Percentiles rank a stretch among this genome's conserved stretches.
phyloP scores from a whole-genome alignment of 2,797 vertebrate genomes.

The Bradypodion ventrale region DNA sequence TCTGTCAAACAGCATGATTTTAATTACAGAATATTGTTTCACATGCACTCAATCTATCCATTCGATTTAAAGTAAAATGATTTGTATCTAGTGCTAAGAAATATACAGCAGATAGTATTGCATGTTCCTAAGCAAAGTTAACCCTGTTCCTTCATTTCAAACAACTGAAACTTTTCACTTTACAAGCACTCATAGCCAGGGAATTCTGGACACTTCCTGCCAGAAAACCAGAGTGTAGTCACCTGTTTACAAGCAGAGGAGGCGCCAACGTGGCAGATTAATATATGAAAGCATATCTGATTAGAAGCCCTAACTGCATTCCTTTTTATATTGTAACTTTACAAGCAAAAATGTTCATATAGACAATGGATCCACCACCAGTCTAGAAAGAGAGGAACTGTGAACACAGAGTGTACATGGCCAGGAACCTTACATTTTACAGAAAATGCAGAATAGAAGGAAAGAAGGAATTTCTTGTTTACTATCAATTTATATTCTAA shows the following conservation, averaged over 20 bases:
- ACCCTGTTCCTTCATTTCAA: conserved; percentile 1
- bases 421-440: neutral
- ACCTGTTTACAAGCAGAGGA: conserved; percentile 5
- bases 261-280: conserved; percentile 36
- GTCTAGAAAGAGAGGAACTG: neutral
- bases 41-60: neutral
- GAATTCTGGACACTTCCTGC: neutral
- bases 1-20: neutral
- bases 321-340: neutral
- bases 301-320: neutral
- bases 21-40: neutral
- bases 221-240: neutral
- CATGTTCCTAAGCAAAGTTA: neutral
- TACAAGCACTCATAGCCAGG: neutral
- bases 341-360: too few species aligned
- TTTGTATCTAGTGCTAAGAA: neutral
- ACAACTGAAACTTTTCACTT: neutral
- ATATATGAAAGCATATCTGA: neutral
- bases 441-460: neutral
- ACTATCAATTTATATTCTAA: neutral
- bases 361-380: neutral
- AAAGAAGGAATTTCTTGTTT: neutral
- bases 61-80: neutral
- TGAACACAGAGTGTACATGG: neutral
- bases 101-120: neutral